Evolutionary conservation across 2,797 vertebrate genomes (phyloP).

Genomic region (Salarias fasciatus): DNA sequence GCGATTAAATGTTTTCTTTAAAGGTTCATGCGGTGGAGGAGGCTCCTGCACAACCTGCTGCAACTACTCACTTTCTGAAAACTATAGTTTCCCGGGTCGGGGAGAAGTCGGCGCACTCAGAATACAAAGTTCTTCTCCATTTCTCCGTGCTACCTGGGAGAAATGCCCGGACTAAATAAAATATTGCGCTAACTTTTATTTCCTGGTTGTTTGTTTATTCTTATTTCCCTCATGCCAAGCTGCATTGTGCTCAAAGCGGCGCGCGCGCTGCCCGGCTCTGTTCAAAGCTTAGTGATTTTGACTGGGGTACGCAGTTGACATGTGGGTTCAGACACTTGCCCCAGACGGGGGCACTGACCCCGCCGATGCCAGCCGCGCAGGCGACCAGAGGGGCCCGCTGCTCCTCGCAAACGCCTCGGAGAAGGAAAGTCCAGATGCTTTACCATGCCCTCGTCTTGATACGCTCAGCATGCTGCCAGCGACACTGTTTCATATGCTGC

Average conservation of each 20-base stretch:
- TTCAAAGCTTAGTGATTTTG: conserved; percentile 73
- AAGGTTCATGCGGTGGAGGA: conserved; percentile 17
- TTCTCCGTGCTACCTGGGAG: conserved; percentile 28
- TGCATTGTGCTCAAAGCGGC: conserved; percentile 63
- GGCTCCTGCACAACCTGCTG: conserved; percentile 6
- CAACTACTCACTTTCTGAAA: conserved; percentile 24
- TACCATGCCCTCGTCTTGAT: conserved; percentile 33
- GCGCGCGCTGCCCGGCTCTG: conserved; percentile 51
- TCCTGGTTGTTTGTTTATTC: conserved; percentile 56
- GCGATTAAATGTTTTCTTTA: conserved; percentile 27
- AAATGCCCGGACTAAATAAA: conserved; percentile 41
- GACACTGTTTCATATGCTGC: conserved; percentile 57
- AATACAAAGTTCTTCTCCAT: conserved; percentile 25
- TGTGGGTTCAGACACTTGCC: conserved; percentile 72
- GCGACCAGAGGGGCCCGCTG: conserved; percentile 45
- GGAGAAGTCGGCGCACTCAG: conserved; percentile 15
- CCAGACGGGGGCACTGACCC: conserved; percentile 71
- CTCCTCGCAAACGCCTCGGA: conserved; percentile 54
- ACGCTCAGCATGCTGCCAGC: conserved; percentile 39
- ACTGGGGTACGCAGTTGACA: conserved; percentile 70
- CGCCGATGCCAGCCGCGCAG: conserved; percentile 50
- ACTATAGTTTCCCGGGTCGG: conserved; percentile 7
- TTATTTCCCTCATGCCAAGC: conserved; percentile 55
- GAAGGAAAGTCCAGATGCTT: conserved; percentile 64
- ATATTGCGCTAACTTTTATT: conserved; percentile 35